These are phyloP conservation scores for Macrophya annulata DNA, from an alignment of 2,888 invertebrate species.

Conservation along the genomic window DNA sequence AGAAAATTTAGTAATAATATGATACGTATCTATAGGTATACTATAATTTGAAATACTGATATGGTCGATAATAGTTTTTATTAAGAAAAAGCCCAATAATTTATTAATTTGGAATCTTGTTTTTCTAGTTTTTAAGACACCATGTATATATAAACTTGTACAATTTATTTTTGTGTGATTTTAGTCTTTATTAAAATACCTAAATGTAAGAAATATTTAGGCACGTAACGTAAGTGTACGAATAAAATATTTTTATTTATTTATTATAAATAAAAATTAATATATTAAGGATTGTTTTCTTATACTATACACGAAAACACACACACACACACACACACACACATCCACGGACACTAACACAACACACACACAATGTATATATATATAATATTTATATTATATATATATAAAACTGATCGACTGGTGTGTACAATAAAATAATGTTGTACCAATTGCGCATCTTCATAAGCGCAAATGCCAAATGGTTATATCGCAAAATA, in stretches of 20 bases:
- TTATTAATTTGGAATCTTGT: conserved; percentile 1
- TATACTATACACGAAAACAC: background rate
- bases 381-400: conserved; percentile 20
- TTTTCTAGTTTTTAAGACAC: conserved; percentile 45
- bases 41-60: background rate
- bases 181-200: conserved; percentile 30
- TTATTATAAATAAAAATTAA: too few relatives aligned
- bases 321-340: background rate
- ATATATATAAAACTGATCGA: conserved; percentile 1
- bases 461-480: conserved; percentile 29
- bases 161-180: conserved; percentile 56
- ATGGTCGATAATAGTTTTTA: background rate
- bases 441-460: conserved; percentile 37
- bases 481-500: conserved; percentile 51
- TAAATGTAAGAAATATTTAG: conserved; percentile 39
- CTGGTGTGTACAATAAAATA: conserved; percentile 34
- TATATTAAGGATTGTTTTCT: conserved; percentile 10
- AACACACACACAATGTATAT: background rate
- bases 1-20: background rate
- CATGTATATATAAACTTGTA: conserved; percentile 49
- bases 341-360: background rate
- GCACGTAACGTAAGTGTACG: conserved; percentile 22
- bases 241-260: conserved; percentile 54
- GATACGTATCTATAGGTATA: background rate
- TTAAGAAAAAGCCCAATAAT: background rate